These are phyloP conservation scores for Caenorhabditis becei DNA, from an alignment of 2,888 invertebrate species.

Conservation along the genomic window DNA sequence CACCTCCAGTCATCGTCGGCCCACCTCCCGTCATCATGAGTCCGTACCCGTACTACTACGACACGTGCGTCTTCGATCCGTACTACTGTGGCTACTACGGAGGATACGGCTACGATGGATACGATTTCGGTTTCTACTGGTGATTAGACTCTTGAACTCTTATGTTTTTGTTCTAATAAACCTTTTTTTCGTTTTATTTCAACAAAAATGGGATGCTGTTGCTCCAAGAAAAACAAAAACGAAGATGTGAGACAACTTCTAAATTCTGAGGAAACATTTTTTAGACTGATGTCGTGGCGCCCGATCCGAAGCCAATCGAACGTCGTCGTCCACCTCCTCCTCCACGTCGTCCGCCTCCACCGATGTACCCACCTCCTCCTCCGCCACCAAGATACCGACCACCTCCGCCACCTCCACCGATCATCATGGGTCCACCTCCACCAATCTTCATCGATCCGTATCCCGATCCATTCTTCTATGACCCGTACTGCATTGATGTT, in stretches of 20 bases:
- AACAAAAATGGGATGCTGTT: background rate
- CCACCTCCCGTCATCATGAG: constrained; percentile 45
- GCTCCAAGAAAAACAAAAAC: background rate
- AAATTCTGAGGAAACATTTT: background rate
- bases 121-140: constrained; percentile 45
- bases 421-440: background rate
- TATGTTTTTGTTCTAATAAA: constrained; percentile 6
- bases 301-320: background rate
- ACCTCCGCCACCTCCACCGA: background rate
- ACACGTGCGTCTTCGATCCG: constrained; percentile 37
- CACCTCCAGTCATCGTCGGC: constrained; percentile 30
- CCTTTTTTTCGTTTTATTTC: background rate
- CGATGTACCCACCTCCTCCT: background rate
- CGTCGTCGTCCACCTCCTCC: background rate
- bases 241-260: background rate
- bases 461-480: constrained; percentile 3
- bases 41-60: constrained; percentile 45
- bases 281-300: no score
- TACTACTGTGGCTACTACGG: constrained; percentile 46
- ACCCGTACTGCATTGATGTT: background rate
- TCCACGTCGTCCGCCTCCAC: background rate
- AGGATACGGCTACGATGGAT: constrained; percentile 41
- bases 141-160: background rate
- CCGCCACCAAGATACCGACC: background rate
- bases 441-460: background rate